Evolutionary conservation across 2,113 vertebrate genomes (phyloP).

Genomic region (Sebastes schlegelii): DNA sequence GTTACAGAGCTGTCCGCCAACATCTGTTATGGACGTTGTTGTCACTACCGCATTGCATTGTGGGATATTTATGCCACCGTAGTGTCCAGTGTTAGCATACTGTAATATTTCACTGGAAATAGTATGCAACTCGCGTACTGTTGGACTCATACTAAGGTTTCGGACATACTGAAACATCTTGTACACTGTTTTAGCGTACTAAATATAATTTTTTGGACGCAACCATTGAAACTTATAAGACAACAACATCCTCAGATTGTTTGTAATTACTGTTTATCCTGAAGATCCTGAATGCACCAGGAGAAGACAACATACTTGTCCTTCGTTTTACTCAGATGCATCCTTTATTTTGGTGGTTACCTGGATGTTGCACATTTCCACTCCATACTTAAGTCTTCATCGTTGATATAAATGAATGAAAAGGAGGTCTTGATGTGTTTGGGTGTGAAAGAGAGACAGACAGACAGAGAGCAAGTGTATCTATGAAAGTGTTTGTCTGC

Average conservation of each 20-base stretch:
- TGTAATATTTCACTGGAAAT: no score
- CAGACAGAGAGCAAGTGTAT: slow-evolving; percentile 19
- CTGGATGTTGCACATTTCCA: background rate
- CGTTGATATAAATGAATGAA: slow-evolving; percentile 16
- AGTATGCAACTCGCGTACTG: no score
- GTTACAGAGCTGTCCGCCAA: no score
- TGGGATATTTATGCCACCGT: no score
- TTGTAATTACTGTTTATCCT: background rate
- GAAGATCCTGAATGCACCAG: background rate
- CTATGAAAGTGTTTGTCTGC: slow-evolving; percentile 15
- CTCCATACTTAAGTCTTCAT: slow-evolving; percentile 7
- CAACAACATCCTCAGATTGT: background rate
- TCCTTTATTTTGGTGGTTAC: slow-evolving; percentile 29
- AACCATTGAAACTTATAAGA: background rate
- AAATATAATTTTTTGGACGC: no score
- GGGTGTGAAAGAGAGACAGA: background rate
- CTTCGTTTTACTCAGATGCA: background rate
- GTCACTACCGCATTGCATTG: no score
- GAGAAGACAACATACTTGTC: background rate
- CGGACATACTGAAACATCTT: no score
- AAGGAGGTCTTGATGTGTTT: slow-evolving; percentile 1
- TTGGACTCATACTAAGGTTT: no score
- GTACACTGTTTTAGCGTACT: no score
- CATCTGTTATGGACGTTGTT: no score
- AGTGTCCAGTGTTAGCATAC: no score